Base-by-base conservation (phyloP, 2,888 invertebrate genomes). In the Torymus auratus region DNA sequence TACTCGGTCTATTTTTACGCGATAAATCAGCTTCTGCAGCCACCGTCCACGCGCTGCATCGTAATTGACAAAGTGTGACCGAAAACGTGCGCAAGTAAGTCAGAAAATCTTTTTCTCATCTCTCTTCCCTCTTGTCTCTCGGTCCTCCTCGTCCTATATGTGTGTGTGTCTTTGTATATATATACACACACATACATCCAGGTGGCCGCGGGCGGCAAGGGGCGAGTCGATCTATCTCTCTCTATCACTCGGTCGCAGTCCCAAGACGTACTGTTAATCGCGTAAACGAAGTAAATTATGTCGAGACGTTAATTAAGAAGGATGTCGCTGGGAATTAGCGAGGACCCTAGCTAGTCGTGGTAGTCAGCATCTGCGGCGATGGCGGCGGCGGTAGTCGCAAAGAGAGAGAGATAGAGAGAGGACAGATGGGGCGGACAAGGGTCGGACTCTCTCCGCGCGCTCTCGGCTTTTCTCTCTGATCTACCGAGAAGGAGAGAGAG, bases 291-390 rank as follows among this genome's bases (percentile, higher is more conserved):
- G 81, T 82, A 82, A 84, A 85, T 82, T 77, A 83, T 81, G 84
- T 84, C 84, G 81, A 78, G 84, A 85, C 85, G 84, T 86, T 86
- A 87, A 87, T 87, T 85, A 86, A 86, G 84, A 86, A 86, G 84
- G 84, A 86, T 85, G 83, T 86, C 83, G 83, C 77, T 83, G 84
- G 78, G 84, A 83, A 84, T 84, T 84, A 84, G 82, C 75, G 74
- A 53, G 17, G 20, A 62, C 64, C 76, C 67, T 20, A 62, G 65
- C 62, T 69, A 53, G 69, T 67, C 55, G 56, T 67, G 55, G 69
- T 61, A 73, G 60, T 76, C 67, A 55, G 28, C 28, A 28, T 28
- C 3, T 28, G 28, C 28, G 28, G 28, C 28, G 28, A 28, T 28
- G 28, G 28, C 28, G 28, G 28, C 28, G 28, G 28, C 28, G 28